These are phyloP conservation scores for Zapus hudsonius DNA, from an alignment of 2,113 vertebrate genomes.

Conservation along the genomic window DNA sequence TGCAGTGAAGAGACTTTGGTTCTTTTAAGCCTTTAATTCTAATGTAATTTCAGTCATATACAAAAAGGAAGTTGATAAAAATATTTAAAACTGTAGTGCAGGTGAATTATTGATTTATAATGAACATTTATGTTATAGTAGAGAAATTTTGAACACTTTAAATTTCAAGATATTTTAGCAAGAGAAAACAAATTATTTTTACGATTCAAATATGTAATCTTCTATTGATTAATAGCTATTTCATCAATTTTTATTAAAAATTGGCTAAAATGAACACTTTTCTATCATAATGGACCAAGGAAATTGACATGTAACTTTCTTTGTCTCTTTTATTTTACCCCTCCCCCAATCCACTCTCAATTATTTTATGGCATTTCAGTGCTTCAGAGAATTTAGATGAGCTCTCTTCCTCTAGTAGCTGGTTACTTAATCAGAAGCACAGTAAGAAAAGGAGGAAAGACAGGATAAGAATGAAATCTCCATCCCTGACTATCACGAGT, in stretches of 20 bases:
- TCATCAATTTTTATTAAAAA: conserved; percentile 45
- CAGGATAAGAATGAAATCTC: conserved; percentile 82
- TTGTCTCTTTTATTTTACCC: conserved; percentile 54
- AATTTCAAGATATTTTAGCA: conserved; percentile 41
- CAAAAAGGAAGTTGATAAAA: conserved; percentile 32
- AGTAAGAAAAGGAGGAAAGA: conserved; percentile 89
- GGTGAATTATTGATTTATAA: conserved; percentile 35
- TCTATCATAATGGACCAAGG: conserved; percentile 57
- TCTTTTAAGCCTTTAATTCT: not conserved
- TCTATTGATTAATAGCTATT: conserved; percentile 48
- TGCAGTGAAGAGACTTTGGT: not conserved
- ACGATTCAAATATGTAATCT: conserved; percentile 49
- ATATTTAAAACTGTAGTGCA: not conserved
- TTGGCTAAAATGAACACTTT: conserved; percentile 57
- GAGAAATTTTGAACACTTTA: conserved; percentile 23
- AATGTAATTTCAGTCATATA: not conserved
- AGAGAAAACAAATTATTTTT: conserved; percentile 62
- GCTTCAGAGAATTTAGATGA: conserved; percentile 83
- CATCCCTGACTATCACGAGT: conserved; percentile 80
- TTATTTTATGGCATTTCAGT: conserved; percentile 80
- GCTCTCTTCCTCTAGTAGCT: conserved; percentile 80
- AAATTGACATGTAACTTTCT: conserved; percentile 66
- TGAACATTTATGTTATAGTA: not conserved
- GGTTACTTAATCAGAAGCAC: conserved; percentile 84
- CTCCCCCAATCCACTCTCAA: not conserved